Conservation (phyloP, 1,140 invertebrate species). For the Drosophila equinoxialis region DNA sequence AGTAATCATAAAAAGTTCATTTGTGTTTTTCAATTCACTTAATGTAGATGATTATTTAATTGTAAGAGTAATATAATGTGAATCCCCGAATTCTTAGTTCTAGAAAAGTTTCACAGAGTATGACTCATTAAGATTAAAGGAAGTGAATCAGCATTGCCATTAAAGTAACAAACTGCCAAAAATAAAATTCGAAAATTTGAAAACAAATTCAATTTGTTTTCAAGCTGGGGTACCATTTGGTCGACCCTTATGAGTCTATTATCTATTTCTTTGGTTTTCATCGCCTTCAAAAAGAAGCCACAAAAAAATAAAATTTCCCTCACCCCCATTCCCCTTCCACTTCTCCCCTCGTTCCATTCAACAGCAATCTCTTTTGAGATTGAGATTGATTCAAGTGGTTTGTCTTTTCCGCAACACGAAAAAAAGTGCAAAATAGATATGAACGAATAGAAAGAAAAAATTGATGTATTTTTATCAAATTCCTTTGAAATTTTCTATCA, state of each 20-base stretch:
- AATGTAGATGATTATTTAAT: too few relatives aligned
- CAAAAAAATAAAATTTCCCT: slow-evolving; percentile 29
- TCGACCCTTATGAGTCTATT: background rate
- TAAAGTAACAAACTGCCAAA: too few relatives aligned
- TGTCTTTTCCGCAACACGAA: slow-evolving; percentile 1
- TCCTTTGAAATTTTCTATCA: slow-evolving; percentile 14
- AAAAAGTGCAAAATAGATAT: slow-evolving; percentile 3
- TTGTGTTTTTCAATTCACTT: too few relatives aligned
- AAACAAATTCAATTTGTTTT: too few relatives aligned
- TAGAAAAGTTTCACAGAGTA: too few relatives aligned
- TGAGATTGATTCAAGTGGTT: slow-evolving; percentile 50
- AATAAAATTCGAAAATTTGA: too few relatives aligned
- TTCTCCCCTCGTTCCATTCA: background rate
- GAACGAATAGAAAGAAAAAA: slow-evolving; percentile 35
- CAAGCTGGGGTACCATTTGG: background rate
- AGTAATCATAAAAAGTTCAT: too few relatives aligned
- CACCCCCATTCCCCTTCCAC: slow-evolving; percentile 19
- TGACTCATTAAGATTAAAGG: too few relatives aligned
- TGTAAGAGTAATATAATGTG: too few relatives aligned
- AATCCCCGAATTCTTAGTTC: too few relatives aligned
- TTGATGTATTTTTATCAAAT: slow-evolving; percentile 47
- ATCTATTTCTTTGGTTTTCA: slow-evolving; percentile 37
- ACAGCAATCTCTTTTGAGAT: slow-evolving; percentile 21
- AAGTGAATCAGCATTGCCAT: too few relatives aligned
- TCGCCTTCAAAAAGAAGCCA: slow-evolving; percentile 51